phyloP scores from a whole-genome alignment of 2,888 invertebrate genomes.

The Erannis defoliaria region DNA sequence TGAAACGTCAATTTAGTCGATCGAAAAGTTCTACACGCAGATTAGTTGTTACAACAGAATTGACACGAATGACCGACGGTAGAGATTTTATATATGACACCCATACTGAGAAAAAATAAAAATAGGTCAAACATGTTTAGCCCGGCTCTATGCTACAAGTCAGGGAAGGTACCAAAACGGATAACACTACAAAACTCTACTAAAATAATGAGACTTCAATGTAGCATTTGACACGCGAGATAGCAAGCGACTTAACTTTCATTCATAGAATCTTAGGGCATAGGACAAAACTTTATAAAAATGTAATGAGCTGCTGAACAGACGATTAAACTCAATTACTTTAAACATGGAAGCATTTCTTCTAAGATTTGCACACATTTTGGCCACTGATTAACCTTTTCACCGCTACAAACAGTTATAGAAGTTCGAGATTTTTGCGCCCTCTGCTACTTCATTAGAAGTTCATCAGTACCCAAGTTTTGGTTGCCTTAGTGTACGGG shows the following conservation, averaged over 20 bases:
- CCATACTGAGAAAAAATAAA: conserved; percentile 3
- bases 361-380: too few relatives aligned
- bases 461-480: too few relatives aligned
- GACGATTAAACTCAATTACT: too few relatives aligned
- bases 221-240: conserved; percentile 6
- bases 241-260: not conserved
- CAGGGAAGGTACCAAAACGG: not conserved
- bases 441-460: too few relatives aligned
- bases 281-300: conserved; percentile 18
- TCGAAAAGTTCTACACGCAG: too few relatives aligned
- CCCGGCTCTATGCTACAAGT: conserved; percentile 2
- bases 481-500: too few relatives aligned
- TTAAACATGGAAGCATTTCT: too few relatives aligned
- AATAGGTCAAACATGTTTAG: not conserved
- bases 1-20: too few relatives aligned
- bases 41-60: too few relatives aligned
- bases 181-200: conserved; percentile 1
- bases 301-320: not conserved
- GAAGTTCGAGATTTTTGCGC: too few relatives aligned
- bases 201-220: conserved; percentile 6
- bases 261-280: conserved; percentile 1
- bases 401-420: too few relatives aligned
- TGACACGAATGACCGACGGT: not conserved
- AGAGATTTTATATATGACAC: not conserved
- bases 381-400: too few relatives aligned